Percentiles rank a stretch among this genome's conserved stretches.
Evolutionary conservation across 2,113 vertebrate genomes (phyloP).

Genomic region (Daubentonia madagascariensis): DNA sequence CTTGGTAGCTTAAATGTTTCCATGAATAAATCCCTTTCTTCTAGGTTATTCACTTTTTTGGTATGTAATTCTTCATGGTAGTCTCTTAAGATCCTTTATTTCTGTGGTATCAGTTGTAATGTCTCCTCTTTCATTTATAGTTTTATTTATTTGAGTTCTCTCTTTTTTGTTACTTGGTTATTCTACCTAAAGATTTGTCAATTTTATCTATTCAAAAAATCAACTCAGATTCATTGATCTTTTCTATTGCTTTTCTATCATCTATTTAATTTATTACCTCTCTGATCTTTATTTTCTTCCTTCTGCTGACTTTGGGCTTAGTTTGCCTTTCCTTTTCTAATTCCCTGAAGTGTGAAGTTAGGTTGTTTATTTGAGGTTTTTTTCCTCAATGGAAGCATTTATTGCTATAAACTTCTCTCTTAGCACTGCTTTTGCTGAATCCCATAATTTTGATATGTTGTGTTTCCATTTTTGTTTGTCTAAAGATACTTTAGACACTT

Average conservation of each 20-base stretch:
- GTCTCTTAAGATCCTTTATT: neutral
- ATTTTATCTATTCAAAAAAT: neutral
- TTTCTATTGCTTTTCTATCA: neutral
- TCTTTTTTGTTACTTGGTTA: neutral
- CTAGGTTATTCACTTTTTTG: neutral
- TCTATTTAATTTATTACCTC: neutral
- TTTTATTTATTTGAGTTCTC: neutral
- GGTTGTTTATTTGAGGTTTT: neutral
- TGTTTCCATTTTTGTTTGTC: neutral
- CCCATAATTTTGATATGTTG: neutral
- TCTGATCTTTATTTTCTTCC: neutral
- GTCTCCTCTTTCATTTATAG: neutral
- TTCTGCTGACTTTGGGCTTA: neutral
- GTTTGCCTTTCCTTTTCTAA: neutral
- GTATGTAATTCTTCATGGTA: neutral
- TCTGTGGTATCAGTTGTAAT: neutral
- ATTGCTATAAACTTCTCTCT: neutral
- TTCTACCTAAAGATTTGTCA: neutral
- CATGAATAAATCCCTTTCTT: neutral
- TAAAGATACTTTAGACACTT: neutral
- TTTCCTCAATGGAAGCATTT: neutral
- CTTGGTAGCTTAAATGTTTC: neutral
- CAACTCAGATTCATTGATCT: neutral
- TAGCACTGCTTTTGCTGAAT: neutral
- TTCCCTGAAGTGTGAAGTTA: neutral